Base-by-base conservation (phyloP, 2,888 invertebrate species). In the Marasmarcha lunaedactyla region DNA sequence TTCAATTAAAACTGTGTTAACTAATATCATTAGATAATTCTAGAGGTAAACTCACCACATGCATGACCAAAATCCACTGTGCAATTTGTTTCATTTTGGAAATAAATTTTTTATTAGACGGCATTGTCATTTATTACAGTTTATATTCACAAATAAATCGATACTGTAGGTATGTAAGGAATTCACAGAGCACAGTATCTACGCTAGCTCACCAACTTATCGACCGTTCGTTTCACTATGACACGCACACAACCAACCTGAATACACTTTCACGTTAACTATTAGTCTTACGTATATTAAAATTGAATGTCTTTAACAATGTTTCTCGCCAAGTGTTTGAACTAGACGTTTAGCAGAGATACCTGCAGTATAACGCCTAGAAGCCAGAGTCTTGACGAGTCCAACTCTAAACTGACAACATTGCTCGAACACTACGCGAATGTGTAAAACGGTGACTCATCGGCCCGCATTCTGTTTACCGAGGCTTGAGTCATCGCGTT, bases 401-500 rank as follows among this genome's bases (percentile, higher is more conserved):
- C 73, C 76, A 70, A 79, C 72, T 65, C 68, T 74, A 78, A 76
- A 83, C 83, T 83, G 81, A 83, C 83, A 81, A 81, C 78, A 79
- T 71, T 61, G 74, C 73, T 79, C 77, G 71, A 83, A 79, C 76
- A 78, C 81, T 79, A 81, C 83, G 81, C 83, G 79, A 83, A 81
- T 83, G 83, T 83, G 83, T 83, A 81, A 81, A 83, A 78, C 71
- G 79, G 83, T 83, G 83, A 81, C 79, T 83, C 83, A 83, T 81
- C 83, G 83, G 73, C 81, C 81, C 81, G 83, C 83, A 83, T 81
- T 79, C 83, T 83, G 81, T 83, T 83, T 83, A 81, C 79, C 71
- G 76, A 81, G 72, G 81, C 81, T 78, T 81, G 81, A 81, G 79
- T 81, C 81, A 79, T 79, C 83, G 74, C 65, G 50, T 46, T 47